phyloP scores from a whole-genome alignment of 2,113 vertebrate genomes.

The Rhabdomys dilectus region DNA sequence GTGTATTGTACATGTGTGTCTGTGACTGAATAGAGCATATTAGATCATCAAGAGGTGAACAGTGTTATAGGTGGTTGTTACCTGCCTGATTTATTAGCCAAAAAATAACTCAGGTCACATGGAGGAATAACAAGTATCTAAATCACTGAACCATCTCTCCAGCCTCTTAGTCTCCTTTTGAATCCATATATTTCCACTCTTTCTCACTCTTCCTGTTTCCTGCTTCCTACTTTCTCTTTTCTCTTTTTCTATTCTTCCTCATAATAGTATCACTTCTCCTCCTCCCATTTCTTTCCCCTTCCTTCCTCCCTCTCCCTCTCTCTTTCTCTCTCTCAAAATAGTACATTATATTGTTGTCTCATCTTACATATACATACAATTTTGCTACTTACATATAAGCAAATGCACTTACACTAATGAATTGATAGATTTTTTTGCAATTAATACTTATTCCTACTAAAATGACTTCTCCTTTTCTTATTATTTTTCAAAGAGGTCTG shows the following conservation, averaged over 20 bases:
- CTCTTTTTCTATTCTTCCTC: neutral
- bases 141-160: neutral
- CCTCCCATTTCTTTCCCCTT: too few species aligned
- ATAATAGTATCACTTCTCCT: fast-evolving
- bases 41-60: neutral
- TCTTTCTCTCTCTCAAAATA: neutral
- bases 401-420: neutral
- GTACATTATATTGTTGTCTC: neutral
- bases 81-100: neutral
- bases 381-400: neutral
- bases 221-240: too few species aligned
- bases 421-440: neutral
- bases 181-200: neutral
- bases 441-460: neutral
- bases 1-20: neutral
- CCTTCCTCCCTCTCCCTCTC: neutral
- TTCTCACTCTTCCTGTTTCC: too few species aligned
- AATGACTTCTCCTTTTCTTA: neutral
- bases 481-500: neutral
- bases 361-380: too few species aligned
- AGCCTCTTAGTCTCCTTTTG: neutral
- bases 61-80: neutral
- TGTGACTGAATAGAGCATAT: too few species aligned
- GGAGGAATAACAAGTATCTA: neutral
- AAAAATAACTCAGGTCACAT: neutral